Conservation (phyloP, 2,888 invertebrate genomes). For the Pollenia griseotomentosa region DNA sequence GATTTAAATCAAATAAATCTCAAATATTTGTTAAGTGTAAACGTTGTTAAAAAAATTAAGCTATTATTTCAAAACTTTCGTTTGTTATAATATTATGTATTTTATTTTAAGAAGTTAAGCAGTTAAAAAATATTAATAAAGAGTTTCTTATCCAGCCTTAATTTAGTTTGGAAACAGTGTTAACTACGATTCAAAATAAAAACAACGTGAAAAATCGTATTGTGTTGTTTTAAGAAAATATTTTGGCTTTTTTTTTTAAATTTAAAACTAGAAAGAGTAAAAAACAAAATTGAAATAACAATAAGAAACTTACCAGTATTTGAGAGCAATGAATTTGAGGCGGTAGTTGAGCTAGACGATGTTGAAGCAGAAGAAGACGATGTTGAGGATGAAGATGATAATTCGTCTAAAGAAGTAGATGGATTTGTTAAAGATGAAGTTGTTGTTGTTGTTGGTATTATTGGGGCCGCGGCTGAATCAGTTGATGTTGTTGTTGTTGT, state of each 20-base stretch:
- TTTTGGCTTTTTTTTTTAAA: neutral
- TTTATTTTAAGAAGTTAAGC: too few relatives aligned
- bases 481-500: constrained; percentile 34
- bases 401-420: constrained; percentile 59
- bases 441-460: constrained; percentile 53
- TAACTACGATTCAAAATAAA: neutral
- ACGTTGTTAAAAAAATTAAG: too few relatives aligned
- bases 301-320: constrained; percentile 68
- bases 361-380: constrained; percentile 22
- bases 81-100: too few relatives aligned
- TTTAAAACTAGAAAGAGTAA: constrained; percentile 1
- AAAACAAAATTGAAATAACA: constrained; percentile 32
- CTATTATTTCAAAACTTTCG: too few relatives aligned
- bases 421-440: constrained; percentile 53
- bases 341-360: constrained; percentile 42
- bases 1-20: too few relatives aligned
- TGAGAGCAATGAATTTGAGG: constrained; percentile 61
- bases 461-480: constrained; percentile 65
- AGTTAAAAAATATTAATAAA: too few relatives aligned
- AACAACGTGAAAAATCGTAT: constrained; percentile 39
- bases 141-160: too few relatives aligned
- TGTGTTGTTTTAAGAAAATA: constrained; percentile 44
- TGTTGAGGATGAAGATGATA: constrained; percentile 55
- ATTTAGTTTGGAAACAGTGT: constrained; percentile 31
- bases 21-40: too few relatives aligned